Percentiles rank a stretch among this genome's conserved stretches.
Conservation (phyloP, 2,888 invertebrate genomes). For the Plebejus melissa region DNA sequence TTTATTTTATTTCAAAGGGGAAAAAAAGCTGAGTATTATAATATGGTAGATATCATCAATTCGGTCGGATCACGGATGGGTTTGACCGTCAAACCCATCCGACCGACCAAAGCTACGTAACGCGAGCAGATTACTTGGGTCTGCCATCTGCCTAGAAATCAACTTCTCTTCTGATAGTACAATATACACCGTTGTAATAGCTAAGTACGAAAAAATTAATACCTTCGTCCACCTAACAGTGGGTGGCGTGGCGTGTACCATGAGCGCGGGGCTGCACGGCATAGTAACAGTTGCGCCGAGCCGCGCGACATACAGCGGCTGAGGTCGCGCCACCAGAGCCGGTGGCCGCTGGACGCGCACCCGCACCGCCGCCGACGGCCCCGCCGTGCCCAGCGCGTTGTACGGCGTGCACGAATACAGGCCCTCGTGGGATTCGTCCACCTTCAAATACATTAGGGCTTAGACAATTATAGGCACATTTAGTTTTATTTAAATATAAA, state of each 20-base stretch:
- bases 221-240: slow-evolving; percentile 50
- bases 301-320: slow-evolving; percentile 89
- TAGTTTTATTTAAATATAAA: background rate
- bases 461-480: background rate
- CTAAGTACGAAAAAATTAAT: background rate
- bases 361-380: slow-evolving; percentile 90
- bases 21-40: too few species aligned
- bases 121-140: too few species aligned
- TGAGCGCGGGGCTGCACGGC: slow-evolving; percentile 87
- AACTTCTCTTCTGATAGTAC: too few species aligned
- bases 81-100: too few species aligned
- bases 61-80: too few species aligned
- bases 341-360: slow-evolving; percentile 93
- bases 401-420: slow-evolving; percentile 95
- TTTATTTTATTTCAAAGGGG: too few species aligned
- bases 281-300: slow-evolving; percentile 88
- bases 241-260: slow-evolving; percentile 41
- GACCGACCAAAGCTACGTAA: too few species aligned
- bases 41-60: too few species aligned
- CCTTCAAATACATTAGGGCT: slow-evolving; percentile 52
- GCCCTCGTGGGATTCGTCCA: slow-evolving; percentile 91
- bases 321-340: slow-evolving; percentile 88
- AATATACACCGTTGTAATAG: too few species aligned
- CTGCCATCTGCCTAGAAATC: too few species aligned
- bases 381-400: slow-evolving; percentile 91